Evolutionary conservation across 2,113 vertebrate species (phyloP).

Genomic region (Choloepus hoffmanni): DNA sequence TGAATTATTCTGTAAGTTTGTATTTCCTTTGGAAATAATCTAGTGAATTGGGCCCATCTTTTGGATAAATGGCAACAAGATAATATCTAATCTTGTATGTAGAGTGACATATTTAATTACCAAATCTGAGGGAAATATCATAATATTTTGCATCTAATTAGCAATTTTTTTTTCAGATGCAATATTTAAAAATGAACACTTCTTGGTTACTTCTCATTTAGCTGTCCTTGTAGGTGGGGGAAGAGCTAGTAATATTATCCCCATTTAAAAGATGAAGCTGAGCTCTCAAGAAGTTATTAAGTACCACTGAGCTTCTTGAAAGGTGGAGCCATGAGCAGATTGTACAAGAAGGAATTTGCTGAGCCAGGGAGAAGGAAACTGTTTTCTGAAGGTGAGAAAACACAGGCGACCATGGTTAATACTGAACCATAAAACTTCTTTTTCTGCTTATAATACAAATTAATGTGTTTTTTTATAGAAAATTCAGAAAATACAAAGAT

Average conservation of each 20-base stretch:
- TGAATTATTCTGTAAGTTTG: slow-evolving; percentile 9
- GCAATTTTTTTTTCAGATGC: neutral
- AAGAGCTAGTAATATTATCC: neutral
- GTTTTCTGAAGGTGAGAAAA: slow-evolving; percentile 48
- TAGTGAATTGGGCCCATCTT: neutral
- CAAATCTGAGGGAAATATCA: neutral
- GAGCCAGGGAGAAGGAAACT: slow-evolving; percentile 27
- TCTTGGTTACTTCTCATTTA: neutral
- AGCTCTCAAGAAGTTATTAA: neutral
- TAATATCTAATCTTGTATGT: neutral
- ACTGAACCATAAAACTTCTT: neutral
- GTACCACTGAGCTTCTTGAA: neutral
- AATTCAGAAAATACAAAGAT: neutral
- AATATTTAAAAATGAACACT: neutral
- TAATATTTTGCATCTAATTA: neutral
- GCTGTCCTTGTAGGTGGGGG: neutral
- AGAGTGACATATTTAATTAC: slow-evolving; percentile 5
- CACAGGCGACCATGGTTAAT: neutral
- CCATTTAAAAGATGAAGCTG: neutral
- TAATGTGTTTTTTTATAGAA: neutral
- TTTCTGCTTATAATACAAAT: neutral
- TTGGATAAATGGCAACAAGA: neutral
- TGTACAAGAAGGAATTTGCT: slow-evolving; percentile 16
- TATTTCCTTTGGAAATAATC: slow-evolving; percentile 42
- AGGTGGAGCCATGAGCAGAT: neutral